Conservation (phyloP, 2,888 invertebrate species). For the Euproctis similis region DNA sequence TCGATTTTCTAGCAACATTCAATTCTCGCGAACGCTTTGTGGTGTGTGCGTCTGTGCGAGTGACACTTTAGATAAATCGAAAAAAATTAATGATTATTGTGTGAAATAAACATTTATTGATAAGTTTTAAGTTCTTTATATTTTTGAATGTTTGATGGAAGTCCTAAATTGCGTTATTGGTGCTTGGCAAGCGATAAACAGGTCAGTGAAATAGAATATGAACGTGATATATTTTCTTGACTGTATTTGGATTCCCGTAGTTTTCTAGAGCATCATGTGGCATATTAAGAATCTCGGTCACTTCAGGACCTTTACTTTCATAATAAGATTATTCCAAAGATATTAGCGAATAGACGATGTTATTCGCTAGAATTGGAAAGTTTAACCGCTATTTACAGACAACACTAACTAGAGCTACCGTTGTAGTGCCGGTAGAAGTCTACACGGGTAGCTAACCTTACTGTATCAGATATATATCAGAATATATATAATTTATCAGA, state of each 20-base stretch:
- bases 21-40: conserved; percentile 35
- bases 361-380: conserved; percentile 19
- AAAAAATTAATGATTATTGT: conserved; percentile 56
- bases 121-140: conserved; percentile 43
- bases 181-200: conserved; percentile 36
- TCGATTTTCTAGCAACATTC: conserved; percentile 24
- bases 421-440: conserved; percentile 16
- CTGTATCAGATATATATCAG: no score
- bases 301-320: no score
- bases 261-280: conserved; percentile 48
- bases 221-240: conserved; percentile 48
- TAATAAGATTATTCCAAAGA: no score
- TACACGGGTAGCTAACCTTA: no score
- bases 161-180: conserved; percentile 29
- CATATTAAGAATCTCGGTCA: conserved; percentile 28
- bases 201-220: conserved; percentile 44
- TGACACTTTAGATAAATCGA: conserved; percentile 53
- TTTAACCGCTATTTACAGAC: conserved; percentile 1
- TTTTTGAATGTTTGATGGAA: conserved; percentile 47
- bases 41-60: conserved; percentile 38
- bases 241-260: conserved; percentile 64
- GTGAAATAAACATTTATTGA: conserved; percentile 55
- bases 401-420: conserved; percentile 11
- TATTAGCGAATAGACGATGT: no score
- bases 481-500: no score